Base-by-base conservation (phyloP, 2,113 vertebrate species). In the Ceyx melanurus region DNA sequence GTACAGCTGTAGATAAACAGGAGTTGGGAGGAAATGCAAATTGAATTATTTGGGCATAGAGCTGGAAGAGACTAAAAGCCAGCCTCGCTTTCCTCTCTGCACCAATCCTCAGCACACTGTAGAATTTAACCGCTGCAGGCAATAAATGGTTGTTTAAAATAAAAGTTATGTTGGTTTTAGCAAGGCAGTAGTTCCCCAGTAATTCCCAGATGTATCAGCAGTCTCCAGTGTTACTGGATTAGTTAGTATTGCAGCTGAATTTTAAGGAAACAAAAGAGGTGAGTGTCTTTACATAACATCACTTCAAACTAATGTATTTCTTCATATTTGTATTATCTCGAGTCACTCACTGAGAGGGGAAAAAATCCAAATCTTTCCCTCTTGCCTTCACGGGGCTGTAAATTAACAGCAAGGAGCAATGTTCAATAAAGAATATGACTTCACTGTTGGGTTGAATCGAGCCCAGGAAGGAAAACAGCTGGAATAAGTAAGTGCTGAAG, bases 341-440 rank as follows among this genome's bases (percentile, higher is more conserved):
- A 77, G 56, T 70, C 72, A 64, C 23, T 65, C 54, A 42, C 4
- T 46, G 90, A 61, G 67, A 40, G 28, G 26, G 53, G 6, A 2
- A 23, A 28, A 86, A 57, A 66, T 33, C 42, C 46, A 58, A 66
- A 77, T 65, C 15, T 67, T 43, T 94, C 94, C 67, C 75, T 84
- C 90, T 81, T 85, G 46, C 80, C 88, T 82, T 83, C 80, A 79
- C n/a, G 51, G 91, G 74, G 67, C 54, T 81, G 61, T 93, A 88
- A 89, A 79, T 87, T 94, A 79, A 65, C 78, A 82, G 51, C 82
- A 76, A 67, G 37, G 88, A 95, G 74, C 28, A 42, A 28, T 57
- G 78, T 76, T 9, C 66, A 72, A 26, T 67, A 50, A 85, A 78
- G 7, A 65, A 26, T 3, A 10, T 81, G 62, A 80, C 50, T 89